A percentile compares a stretch with the other conserved stretches of the same genome.
Evolutionary conservation across 2,888 invertebrate species (phyloP).

Genomic region (Drosophila sordidula): DNA sequence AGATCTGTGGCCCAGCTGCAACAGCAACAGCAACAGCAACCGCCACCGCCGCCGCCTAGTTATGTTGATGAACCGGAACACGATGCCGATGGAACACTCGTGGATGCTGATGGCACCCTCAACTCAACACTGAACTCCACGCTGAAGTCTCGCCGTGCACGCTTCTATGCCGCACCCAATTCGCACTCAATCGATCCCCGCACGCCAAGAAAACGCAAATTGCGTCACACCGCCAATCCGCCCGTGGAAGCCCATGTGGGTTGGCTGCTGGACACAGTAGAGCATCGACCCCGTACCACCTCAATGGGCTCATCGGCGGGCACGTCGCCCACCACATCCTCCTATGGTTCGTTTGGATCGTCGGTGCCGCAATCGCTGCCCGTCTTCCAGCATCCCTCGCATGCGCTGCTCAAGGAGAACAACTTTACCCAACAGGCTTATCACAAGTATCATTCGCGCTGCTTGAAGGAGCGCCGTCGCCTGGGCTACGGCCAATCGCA

Average conservation of each 20-base stretch:
- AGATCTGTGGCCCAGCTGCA: slow-evolving; percentile 27
- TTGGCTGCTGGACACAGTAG: slow-evolving; percentile 97
- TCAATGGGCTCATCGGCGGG: slow-evolving; percentile 93
- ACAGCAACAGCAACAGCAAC: slow-evolving; percentile 86
- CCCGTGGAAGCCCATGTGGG: slow-evolving; percentile 98
- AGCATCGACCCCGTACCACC: slow-evolving; percentile 92
- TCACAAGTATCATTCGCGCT: slow-evolving; percentile 97
- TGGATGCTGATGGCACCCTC: slow-evolving; percentile 61
- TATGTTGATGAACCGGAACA: slow-evolving; percentile 84
- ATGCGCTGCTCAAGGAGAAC: slow-evolving; percentile 96
- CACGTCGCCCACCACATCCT: slow-evolving; percentile 89
- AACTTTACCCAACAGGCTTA: slow-evolving; percentile 99
- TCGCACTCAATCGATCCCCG: slow-evolving; percentile 88
- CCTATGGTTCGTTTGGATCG: slow-evolving; percentile 88
- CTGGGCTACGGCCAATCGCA: slow-evolving; percentile 97
- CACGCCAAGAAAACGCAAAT: slow-evolving; percentile 93
- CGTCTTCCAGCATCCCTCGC: slow-evolving; percentile 97
- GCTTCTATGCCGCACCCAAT: slow-evolving; percentile 98
- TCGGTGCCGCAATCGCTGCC: slow-evolving; percentile 93
- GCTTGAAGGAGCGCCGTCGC: slow-evolving; percentile 95
- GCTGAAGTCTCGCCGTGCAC: slow-evolving; percentile 87
- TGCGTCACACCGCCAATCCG: slow-evolving; percentile 96
- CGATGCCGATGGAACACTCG: slow-evolving; percentile 61
- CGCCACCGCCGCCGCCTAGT: slow-evolving; percentile 93
- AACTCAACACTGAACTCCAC: slow-evolving; percentile 81